Conservation (phyloP, 2,113 vertebrate genomes). For the Pipra filicauda region DNA sequence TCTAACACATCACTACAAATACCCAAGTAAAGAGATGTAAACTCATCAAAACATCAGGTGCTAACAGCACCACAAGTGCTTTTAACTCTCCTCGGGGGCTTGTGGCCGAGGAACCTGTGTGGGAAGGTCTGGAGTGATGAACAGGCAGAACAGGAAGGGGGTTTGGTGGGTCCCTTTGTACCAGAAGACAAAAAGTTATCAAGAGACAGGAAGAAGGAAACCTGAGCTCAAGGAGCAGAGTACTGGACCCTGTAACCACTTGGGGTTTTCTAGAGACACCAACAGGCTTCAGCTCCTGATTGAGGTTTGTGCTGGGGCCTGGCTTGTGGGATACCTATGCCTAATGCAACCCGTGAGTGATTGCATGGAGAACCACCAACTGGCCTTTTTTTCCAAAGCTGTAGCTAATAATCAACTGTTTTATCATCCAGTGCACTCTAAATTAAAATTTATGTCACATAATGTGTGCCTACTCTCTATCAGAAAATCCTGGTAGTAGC, state of each 20-base stretch:
- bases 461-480: fast-evolving
- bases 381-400: background rate
- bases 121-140: background rate
- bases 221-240: background rate
- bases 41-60: background rate
- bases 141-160: background rate
- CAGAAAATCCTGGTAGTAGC: background rate
- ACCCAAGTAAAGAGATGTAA: background rate
- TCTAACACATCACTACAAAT: background rate
- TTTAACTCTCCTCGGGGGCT: fast-evolving
- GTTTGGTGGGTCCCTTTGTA: background rate
- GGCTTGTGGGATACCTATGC: background rate
- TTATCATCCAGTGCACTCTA: background rate
- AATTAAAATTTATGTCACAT: background rate
- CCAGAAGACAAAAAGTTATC: background rate
- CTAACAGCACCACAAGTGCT: background rate
- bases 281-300: fast-evolving
- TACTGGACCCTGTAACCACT: background rate
- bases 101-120: background rate
- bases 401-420: background rate
- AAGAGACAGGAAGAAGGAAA: background rate
- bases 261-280: background rate
- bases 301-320: background rate
- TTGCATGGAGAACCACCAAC: background rate
- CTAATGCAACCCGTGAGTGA: background rate